Conservation (phyloP, 1,140 invertebrate species). For the Sinella curviseta region DNA sequence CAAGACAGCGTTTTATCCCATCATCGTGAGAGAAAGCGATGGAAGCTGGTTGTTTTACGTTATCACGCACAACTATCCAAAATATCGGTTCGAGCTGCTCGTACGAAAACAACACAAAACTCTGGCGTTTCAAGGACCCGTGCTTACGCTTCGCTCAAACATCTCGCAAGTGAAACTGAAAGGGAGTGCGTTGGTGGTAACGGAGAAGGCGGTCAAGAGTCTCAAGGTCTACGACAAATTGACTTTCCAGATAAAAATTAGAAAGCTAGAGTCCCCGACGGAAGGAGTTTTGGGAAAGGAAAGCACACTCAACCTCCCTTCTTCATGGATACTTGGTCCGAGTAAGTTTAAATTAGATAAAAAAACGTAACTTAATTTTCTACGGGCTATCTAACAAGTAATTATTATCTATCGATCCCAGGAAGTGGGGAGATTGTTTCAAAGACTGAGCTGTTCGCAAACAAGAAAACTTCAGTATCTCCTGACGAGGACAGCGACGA, state of each 20-base stretch:
- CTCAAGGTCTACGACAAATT: conserved; percentile 16
- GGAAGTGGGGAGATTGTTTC: not conserved
- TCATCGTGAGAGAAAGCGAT: not conserved
- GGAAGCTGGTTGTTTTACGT: conserved; percentile 26
- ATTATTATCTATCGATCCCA: not conserved
- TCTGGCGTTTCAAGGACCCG: conserved; percentile 8
- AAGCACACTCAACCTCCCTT: not conserved
- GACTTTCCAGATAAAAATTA: conserved; percentile 10
- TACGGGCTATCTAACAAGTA: not conserved
- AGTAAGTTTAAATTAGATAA: not conserved
- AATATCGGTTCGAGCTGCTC: conserved; percentile 14
- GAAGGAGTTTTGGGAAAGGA: not conserved
- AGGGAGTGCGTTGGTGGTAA: not conserved
- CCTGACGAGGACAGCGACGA: not conserved
- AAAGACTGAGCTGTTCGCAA: conserved; percentile 27
- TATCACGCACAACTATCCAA: not conserved
- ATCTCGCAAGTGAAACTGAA: not conserved
- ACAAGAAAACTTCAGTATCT: conserved; percentile 14
- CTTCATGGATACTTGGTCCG: not conserved
- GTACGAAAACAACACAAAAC: conserved; percentile 20
- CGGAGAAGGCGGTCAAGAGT: conserved; percentile 16
- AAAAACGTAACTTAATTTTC: not conserved
- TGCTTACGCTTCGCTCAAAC: not conserved
- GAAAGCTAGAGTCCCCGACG: not conserved
- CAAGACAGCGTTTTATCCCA: conserved; percentile 25